Evolutionary conservation across 2,888 invertebrate species (phyloP).

Genomic region (Molorchus minor): DNA sequence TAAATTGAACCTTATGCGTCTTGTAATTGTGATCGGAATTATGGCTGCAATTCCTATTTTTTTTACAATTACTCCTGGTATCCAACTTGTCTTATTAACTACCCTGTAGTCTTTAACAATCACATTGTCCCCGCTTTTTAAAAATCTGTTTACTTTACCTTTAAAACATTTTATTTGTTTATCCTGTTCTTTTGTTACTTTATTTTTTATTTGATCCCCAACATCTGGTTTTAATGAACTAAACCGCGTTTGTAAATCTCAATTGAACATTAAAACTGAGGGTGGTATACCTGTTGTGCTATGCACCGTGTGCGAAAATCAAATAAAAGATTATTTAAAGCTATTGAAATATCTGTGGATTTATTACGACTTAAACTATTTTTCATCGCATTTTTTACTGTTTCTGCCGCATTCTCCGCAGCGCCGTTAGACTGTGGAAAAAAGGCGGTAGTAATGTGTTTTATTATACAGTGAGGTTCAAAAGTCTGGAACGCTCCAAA

Average conservation of each 20-base stretch:
- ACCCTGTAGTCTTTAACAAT: background rate
- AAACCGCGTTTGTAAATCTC: constrained; percentile 22
- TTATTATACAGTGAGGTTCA: too few relatives aligned
- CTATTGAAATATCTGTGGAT: constrained; percentile 5
- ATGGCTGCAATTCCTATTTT: too few relatives aligned
- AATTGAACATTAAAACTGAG: constrained; percentile 22
- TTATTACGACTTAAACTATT: constrained; percentile 18
- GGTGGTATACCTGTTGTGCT: constrained; percentile 25
- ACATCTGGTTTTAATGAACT: constrained; percentile 1
- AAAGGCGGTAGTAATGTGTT: constrained; percentile 27
- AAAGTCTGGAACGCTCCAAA: too few relatives aligned
- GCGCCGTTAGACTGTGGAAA: too few relatives aligned
- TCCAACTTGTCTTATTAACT: constrained; percentile 1
- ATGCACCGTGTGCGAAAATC: constrained; percentile 28
- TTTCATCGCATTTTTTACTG: constrained; percentile 27
- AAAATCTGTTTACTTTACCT: constrained; percentile 6
- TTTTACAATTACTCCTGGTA: background rate
- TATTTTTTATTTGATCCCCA: background rate
- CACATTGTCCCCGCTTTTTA: background rate
- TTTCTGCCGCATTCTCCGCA: constrained; percentile 34
- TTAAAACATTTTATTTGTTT: constrained; percentile 14
- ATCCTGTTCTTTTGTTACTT: background rate
- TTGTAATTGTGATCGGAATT: too few relatives aligned
- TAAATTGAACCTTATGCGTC: too few relatives aligned
- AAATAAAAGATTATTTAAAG: constrained; percentile 28